These are phyloP conservation scores for Pelochelys cantorii DNA, from an alignment of 2,797 vertebrate genomes.

Conservation along the genomic window DNA sequence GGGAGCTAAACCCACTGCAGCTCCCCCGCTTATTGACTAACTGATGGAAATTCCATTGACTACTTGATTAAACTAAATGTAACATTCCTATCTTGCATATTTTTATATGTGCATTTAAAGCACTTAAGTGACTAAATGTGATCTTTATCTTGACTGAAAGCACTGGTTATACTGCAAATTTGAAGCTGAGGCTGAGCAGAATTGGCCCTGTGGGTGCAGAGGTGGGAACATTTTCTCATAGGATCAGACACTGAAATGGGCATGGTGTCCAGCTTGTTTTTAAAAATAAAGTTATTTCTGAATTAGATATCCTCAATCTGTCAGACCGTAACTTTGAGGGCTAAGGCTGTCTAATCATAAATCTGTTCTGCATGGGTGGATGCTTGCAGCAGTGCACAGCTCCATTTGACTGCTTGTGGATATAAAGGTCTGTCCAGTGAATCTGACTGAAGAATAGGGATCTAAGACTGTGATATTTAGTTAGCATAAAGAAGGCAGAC, in stretches of 20 bases:
- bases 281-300: not conserved
- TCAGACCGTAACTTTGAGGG: not conserved
- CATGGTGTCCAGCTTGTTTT: rapidly evolving
- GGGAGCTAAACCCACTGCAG: too few relatives aligned
- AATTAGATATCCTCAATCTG: not conserved
- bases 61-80: too few relatives aligned
- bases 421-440: rapidly evolving
- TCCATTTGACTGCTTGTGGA: not conserved
- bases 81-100: rapidly evolving
- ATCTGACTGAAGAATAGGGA: rapidly evolving
- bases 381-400: not conserved
- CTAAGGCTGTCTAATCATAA: rapidly evolving
- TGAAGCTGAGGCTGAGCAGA: not conserved
- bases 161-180: rapidly evolving
- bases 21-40: too few relatives aligned
- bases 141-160: rapidly evolving
- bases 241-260: not conserved
- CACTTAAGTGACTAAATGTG: rapidly evolving
- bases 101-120: rapidly evolving
- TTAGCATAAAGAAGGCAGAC: rapidly evolving
- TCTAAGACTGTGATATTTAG: rapidly evolving
- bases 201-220: not conserved
- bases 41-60: too few relatives aligned
- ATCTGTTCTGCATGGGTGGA: rapidly evolving
- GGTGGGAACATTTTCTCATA: not conserved